These are phyloP conservation scores for Plagodis dolabraria DNA, from an alignment of 2,888 invertebrate genomes.

Conservation along the genomic window DNA sequence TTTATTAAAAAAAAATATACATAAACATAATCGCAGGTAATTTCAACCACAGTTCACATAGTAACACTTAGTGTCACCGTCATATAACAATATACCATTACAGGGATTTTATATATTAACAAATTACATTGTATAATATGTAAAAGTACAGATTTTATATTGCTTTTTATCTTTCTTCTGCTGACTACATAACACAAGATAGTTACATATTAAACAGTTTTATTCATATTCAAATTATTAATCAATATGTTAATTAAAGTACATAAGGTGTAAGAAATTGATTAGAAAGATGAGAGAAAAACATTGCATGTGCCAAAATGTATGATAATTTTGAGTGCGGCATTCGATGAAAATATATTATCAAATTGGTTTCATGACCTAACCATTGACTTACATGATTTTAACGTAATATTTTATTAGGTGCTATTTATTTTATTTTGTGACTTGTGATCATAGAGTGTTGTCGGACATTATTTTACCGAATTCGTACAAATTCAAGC, in stretches of 20 bases:
- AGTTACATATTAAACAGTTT: constrained; percentile 25
- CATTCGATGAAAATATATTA: constrained; percentile 36
- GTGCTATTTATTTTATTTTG: constrained; percentile 50
- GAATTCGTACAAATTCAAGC: constrained; percentile 83
- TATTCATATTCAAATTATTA: constrained; percentile 30
- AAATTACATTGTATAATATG: constrained; percentile 77
- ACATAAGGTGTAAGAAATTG: constrained; percentile 30
- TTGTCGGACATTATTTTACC: constrained; percentile 69
- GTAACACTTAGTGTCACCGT: constrained; percentile 56
- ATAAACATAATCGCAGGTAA: constrained; percentile 57
- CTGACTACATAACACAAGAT: constrained; percentile 40
- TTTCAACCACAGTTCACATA: constrained; percentile 45
- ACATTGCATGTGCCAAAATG: constrained; percentile 76
- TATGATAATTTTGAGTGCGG: constrained; percentile 35
- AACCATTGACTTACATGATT: background rate
- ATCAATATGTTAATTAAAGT: constrained; percentile 41
- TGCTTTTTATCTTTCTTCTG: constrained; percentile 64
- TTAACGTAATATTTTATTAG: constrained; percentile 13
- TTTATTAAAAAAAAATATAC: constrained; percentile 79
- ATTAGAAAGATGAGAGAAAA: constrained; percentile 28
- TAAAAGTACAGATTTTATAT: constrained; percentile 75
- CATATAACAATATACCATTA: constrained; percentile 83
- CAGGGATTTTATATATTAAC: constrained; percentile 84
- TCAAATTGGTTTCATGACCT: constrained; percentile 29
- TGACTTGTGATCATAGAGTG: constrained; percentile 64